Conservation (phyloP, 2,888 invertebrate genomes). For the Oscheius sp. region DNA sequence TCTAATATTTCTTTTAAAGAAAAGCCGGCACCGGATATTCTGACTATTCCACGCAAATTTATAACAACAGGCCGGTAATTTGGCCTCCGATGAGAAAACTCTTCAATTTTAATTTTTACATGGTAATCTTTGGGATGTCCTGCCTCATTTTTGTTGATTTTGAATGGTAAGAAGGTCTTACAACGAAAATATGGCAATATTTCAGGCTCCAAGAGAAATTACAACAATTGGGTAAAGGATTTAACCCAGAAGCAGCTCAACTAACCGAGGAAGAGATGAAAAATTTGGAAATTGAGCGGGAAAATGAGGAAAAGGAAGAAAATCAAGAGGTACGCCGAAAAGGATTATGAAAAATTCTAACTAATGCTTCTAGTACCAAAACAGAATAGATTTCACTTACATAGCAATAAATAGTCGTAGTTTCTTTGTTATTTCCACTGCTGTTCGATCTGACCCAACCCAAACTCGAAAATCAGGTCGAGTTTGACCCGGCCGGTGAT, state of each 20-base stretch:
- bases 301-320: not conserved
- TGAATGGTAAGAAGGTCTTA: not conserved
- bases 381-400: too few relatives aligned
- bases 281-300: not conserved
- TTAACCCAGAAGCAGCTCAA: constrained; percentile 50
- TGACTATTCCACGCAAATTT: constrained; percentile 59
- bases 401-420: not conserved
- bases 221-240: constrained; percentile 38
- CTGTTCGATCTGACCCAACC: too few relatives aligned
- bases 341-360: too few relatives aligned
- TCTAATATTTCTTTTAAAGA: constrained; percentile 34
- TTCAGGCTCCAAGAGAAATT: constrained; percentile 43
- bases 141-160: too few relatives aligned
- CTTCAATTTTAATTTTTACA: constrained; percentile 54
- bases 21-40: constrained; percentile 65
- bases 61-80: constrained; percentile 63
- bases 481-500: too few relatives aligned
- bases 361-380: too few relatives aligned
- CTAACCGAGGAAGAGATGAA: constrained; percentile 6
- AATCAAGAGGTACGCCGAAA: too few relatives aligned
- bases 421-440: too few relatives aligned
- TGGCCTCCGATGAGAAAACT: constrained; percentile 67
- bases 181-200: not conserved
- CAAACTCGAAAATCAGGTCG: too few relatives aligned
- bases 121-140: constrained; percentile 35